A percentile compares a stretch with the other conserved stretches of the same genome.
These are phyloP conservation scores for Mionectes olivaceus DNA, from an alignment of 2,797 vertebrate species.

Conservation along the genomic window DNA sequence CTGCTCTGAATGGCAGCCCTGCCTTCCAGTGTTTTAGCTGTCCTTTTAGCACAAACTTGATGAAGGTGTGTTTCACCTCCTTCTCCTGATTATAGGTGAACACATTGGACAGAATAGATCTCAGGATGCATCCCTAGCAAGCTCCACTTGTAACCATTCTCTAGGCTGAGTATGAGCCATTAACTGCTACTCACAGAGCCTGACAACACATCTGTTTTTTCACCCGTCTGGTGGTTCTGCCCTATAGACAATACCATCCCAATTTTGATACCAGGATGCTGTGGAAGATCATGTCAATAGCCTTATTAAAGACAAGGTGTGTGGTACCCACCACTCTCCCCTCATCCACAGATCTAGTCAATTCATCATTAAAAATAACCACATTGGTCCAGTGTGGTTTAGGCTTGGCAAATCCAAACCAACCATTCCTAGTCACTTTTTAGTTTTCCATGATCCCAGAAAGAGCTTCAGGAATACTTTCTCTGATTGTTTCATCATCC, in stretches of 20 bases:
- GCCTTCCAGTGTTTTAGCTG: not conserved
- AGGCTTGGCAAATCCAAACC: not conserved
- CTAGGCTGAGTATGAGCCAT: not conserved
- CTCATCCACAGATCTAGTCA: not conserved
- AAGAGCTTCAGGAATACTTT: not conserved
- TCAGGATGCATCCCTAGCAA: not conserved
- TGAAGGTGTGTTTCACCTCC: not conserved
- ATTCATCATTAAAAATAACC: not conserved
- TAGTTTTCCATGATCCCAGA: not conserved
- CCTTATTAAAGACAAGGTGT: not conserved
- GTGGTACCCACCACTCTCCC: not conserved
- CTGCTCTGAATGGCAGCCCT: not conserved
- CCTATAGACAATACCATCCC: not conserved
- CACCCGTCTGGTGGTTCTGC: not conserved
- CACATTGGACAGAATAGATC: not conserved
- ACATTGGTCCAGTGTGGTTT: not conserved
- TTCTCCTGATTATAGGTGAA: not conserved
- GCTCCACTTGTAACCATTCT: not conserved
- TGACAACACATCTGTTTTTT: not conserved
- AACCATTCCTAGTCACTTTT: not conserved
- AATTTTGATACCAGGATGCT: not conserved
- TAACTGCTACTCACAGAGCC: not conserved
- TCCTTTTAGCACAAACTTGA: not conserved
- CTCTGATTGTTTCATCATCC: not conserved
- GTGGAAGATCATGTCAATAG: not conserved